Base-by-base conservation (phyloP, 2,113 vertebrate species). In the Boleophthalmus pectinirostris region DNA sequence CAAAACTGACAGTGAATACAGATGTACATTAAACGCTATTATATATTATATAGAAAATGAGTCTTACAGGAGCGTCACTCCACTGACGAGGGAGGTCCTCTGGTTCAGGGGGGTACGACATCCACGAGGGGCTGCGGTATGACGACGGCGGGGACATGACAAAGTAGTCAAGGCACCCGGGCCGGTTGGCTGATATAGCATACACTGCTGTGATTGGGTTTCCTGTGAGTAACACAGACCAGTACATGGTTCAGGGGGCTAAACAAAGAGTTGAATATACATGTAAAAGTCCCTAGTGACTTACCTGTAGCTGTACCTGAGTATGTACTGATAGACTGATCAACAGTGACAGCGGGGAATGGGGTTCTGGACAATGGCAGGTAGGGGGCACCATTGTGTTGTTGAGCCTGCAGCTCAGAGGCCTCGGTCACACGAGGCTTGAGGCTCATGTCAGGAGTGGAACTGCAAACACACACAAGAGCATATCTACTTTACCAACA, bases 181-280 rank as follows among this genome's bases (percentile, higher is more conserved):
- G 95, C 81, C 95, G 93, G 90, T 95, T 98, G 89, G 96, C 96
- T 77, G 97, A 98, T 88, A 99, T 98, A 82, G 98, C 97, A 72
- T 98, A 99, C 77, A 98, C 96, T 12, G 97, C 97, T 72, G 98
- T 97, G 74, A 98, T 97, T 0, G 98, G 96, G 85, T 94, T 98
- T 95, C 97, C 98, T 99, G 87, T 25, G 35, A 51, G 69, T 73
- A 1, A 24, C 3, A 38, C 47, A 49, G 15, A 68, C 9, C 0
- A 14, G 29, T 49, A 46, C 61, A 72, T 64, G 29, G 15, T 14
- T 8, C 13, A 25, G 29, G 24, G 1, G 15, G 13, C 58, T 51
- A 47, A 3, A 16, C 46, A 47, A 18, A 51, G 46, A 14, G 3
- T 1, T 47, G n/a, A 56, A 56, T 21, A 56, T n/a, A 23, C 54